Evolutionary conservation across 2,113 vertebrate species (phyloP).

Genomic region (Hucho hucho): DNA sequence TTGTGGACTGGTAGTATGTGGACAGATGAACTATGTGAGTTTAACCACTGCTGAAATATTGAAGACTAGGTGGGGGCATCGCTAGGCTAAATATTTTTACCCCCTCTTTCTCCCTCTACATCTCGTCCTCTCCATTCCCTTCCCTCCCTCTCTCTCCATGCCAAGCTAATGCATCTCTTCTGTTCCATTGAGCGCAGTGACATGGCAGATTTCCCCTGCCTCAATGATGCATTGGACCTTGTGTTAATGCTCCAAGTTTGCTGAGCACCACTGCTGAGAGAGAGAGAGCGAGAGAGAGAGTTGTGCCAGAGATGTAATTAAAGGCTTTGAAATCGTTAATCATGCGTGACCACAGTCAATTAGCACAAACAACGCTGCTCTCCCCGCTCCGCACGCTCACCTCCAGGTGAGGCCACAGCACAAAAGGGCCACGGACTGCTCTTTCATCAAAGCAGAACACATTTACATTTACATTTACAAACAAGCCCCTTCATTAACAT

Average conservation of each 20-base stretch:
- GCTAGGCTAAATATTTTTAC: conserved; percentile 67
- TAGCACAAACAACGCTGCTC: conserved; percentile 52
- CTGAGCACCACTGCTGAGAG: conserved; percentile 34
- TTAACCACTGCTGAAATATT: conserved; percentile 64
- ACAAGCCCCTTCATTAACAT: conserved; percentile 70
- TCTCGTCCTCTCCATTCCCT: conserved; percentile 27
- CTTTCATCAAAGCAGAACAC: conserved; percentile 59
- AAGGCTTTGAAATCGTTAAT: conserved; percentile 64
- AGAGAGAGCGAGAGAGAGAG: conserved; percentile 41
- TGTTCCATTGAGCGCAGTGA: conserved; percentile 69
- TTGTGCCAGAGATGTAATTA: conserved; percentile 66
- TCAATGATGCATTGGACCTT: conserved; percentile 59
- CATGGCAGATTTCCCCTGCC: conserved; percentile 65
- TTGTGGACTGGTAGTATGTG: conserved; percentile 57
- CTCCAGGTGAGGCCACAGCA: conserved; percentile 54
- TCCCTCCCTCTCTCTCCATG: conserved; percentile 42
- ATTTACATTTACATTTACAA: conserved; percentile 60
- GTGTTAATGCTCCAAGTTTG: conserved; percentile 57
- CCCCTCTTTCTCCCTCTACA: conserved; percentile 26
- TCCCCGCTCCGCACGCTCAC: conserved; percentile 25
- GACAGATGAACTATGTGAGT: conserved; percentile 59
- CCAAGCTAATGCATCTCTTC: conserved; percentile 72
- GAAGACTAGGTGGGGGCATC: conserved; percentile 43
- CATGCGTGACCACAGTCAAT: conserved; percentile 57
- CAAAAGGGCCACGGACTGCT: conserved; percentile 43